These are phyloP conservation scores for Folsomia candida DNA, from an alignment of 2,888 invertebrate genomes.

Conservation along the genomic window DNA sequence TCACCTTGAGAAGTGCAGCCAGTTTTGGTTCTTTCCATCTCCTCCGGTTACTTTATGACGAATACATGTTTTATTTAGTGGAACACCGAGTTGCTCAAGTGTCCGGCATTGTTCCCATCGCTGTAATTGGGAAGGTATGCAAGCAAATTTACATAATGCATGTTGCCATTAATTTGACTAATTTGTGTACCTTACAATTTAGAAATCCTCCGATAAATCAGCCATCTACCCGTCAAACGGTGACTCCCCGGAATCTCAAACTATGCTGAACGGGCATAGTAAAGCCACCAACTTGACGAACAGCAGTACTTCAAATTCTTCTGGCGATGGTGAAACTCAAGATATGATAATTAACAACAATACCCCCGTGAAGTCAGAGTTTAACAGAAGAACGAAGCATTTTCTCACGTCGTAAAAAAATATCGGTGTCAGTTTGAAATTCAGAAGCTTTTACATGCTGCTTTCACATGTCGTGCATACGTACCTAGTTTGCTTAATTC, in stretches of 20 bases:
- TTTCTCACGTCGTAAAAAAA: constrained; percentile 5
- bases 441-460: neutral
- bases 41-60: constrained; percentile 94
- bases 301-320: constrained; percentile 1
- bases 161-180: neutral
- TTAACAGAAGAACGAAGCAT: constrained; percentile 5
- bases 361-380: constrained; percentile 4
- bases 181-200: neutral
- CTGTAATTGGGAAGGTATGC: constrained; percentile 75
- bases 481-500: neutral
- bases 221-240: neutral
- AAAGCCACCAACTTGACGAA: neutral
- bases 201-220: neutral
- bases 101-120: constrained; percentile 86
- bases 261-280: neutral
- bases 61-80: constrained; percentile 98
- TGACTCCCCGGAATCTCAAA: neutral
- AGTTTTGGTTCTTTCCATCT: constrained; percentile 99
- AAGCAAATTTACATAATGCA: no score
- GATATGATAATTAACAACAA: neutral
- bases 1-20: constrained; percentile 91
- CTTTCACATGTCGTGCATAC: neutral
- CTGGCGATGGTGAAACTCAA: neutral
- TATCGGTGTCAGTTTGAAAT: neutral
- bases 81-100: constrained; percentile 94